A percentile compares a stretch with the other conserved stretches of the same genome.
Conservation (phyloP, 2,888 invertebrate species). For the Abscondita cerata region DNA sequence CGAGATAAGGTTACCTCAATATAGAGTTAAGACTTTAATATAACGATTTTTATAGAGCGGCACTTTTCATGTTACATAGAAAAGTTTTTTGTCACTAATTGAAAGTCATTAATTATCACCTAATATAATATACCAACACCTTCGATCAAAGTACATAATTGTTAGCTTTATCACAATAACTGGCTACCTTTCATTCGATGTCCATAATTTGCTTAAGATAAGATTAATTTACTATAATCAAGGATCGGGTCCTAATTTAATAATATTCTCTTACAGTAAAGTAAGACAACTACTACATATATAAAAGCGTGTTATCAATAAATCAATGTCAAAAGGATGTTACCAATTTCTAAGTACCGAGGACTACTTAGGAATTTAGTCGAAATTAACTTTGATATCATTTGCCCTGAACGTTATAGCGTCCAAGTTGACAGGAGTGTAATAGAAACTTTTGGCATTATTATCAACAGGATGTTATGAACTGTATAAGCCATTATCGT, state of each 20-base stretch:
- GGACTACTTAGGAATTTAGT: constrained; percentile 1
- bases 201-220: too few species aligned
- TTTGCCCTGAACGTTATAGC: constrained; percentile 19
- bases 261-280: neutral
- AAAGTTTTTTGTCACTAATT: too few species aligned
- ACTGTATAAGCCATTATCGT: constrained; percentile 29
- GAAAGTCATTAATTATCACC: too few species aligned
- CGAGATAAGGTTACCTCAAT: too few species aligned
- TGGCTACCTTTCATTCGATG: too few species aligned
- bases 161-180: too few species aligned
- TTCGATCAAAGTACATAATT: too few species aligned
- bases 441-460: constrained; percentile 31
- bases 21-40: too few species aligned
- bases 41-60: too few species aligned
- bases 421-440: constrained; percentile 29
- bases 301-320: neutral
- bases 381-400: constrained; percentile 17
- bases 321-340: constrained; percentile 11
- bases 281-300: neutral
- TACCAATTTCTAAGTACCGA: constrained; percentile 3
- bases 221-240: neutral
- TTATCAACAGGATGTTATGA: constrained; percentile 28
- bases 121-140: too few species aligned
- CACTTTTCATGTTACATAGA: too few species aligned
- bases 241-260: neutral